These are phyloP conservation scores for Malurus alboscapulatus DNA, from an alignment of 2,113 vertebrate species.

Conservation along the genomic window DNA sequence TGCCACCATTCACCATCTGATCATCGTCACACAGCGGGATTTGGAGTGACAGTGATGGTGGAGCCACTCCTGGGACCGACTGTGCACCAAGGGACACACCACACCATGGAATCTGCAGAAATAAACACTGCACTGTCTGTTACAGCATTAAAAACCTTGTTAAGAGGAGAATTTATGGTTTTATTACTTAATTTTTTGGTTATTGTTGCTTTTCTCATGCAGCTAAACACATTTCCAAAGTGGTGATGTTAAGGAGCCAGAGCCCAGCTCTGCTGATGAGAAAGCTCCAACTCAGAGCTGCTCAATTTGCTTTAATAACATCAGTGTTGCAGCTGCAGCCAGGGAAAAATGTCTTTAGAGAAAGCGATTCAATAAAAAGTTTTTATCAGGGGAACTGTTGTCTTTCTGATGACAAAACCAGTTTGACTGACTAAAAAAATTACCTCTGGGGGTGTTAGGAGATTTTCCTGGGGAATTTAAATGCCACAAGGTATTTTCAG, in stretches of 20 bases:
- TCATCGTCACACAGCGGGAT: accelerated
- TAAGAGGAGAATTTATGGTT: background rate
- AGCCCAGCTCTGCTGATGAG: background rate
- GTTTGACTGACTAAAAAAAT: conserved; percentile 53
- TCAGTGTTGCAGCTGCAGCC: background rate
- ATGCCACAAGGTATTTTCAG: conserved; percentile 56
- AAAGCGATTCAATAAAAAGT: background rate
- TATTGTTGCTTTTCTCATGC: background rate
- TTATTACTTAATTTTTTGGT: background rate
- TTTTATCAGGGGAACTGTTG: conserved; percentile 35
- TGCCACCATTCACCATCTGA: background rate
- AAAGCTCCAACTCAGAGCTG: background rate
- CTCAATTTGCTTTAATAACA: background rate
- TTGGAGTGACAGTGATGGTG: background rate
- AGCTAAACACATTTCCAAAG: background rate
- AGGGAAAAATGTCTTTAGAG: background rate
- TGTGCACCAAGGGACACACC: accelerated
- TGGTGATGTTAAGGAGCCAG: background rate
- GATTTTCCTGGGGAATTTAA: conserved; percentile 57
- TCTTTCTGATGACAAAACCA: conserved; percentile 39
- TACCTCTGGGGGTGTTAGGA: conserved; percentile 41
- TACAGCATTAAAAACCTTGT: background rate
- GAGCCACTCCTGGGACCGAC: accelerated
- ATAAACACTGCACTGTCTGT: background rate
- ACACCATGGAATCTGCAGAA: background rate